A percentile compares a stretch with the other conserved stretches of the same genome.
phyloP scores from a whole-genome alignment of 2,113 vertebrate genomes.

The Sorex fumeus region DNA sequence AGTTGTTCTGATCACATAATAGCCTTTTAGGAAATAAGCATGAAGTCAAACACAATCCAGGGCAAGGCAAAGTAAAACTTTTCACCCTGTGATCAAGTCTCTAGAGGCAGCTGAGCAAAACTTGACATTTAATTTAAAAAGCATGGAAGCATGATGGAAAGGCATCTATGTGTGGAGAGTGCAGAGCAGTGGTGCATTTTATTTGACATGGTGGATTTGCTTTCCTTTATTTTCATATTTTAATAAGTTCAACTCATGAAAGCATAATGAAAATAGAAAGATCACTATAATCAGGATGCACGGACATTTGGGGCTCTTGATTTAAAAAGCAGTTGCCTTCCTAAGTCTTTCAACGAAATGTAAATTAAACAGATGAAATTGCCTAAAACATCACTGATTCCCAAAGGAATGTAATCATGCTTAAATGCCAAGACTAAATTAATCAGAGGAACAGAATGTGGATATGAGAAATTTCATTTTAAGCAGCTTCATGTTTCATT shows the following conservation, averaged over 20 bases:
- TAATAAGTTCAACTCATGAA: constrained; percentile 89
- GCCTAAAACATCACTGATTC: constrained; percentile 84
- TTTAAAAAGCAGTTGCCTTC: constrained; percentile 83
- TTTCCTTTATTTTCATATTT: constrained; percentile 88
- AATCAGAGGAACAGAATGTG: constrained; percentile 81
- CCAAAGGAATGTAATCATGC: constrained; percentile 76
- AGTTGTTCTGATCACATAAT: constrained; percentile 78
- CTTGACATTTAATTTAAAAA: constrained; percentile 88
- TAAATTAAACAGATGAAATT: constrained; percentile 86
- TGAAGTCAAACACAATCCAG: constrained; percentile 83
- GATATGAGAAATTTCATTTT: constrained; percentile 80
- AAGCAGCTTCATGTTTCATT: constrained; percentile 83
- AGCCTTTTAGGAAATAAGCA: constrained; percentile 82
- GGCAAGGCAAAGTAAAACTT: constrained; percentile 80
- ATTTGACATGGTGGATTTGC: constrained; percentile 86
- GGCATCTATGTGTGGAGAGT: constrained; percentile 60
- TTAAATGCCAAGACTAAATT: constrained; percentile 83
- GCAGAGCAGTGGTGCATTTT: constrained; percentile 82
- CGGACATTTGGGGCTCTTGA: constrained; percentile 78
- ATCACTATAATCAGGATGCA: constrained; percentile 84
- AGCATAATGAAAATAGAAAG: constrained; percentile 88
- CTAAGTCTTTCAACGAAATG: constrained; percentile 82
- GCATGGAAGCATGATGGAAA: constrained; percentile 77
- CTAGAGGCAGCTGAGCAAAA: constrained; percentile 74
- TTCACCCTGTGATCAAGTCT: constrained; percentile 78